Base-by-base conservation (phyloP, 2,113 vertebrate genomes). In the Tetrax tetrax region DNA sequence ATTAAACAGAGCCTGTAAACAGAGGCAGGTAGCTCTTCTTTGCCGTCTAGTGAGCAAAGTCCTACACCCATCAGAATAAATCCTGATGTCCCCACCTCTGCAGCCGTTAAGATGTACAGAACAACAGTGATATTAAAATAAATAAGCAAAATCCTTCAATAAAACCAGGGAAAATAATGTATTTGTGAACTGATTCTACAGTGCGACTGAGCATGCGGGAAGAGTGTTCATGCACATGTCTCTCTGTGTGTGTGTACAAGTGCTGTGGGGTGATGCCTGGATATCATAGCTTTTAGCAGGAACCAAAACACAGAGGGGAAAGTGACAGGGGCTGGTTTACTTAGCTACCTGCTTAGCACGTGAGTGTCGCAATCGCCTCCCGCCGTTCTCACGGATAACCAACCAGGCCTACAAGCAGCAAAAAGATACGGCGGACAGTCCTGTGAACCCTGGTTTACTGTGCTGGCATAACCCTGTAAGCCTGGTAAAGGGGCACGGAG, bases 381-480 rank as follows among this genome's bases (percentile, higher is more conserved):
- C 0, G 0, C 61, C 3, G 2, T 57, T 87, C 80, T 70, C 87
- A 41, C 5, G 66, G 56, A 33, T 10, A 80, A 51, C 41, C 0
- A 0, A 60, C 33, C 87, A 28, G 54, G 50, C 56, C 68, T 22
- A 12, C 59, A 38, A 41, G 61, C 51, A 43, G 33, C 14, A 5
- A 50, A 1, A 72, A 51, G 60, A 79, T 60, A 89, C 0, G 1
- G 31, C 1, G 1, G 21, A 6, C 57, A 51, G 81, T 10, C 31
- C 57, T 3, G 24, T 7, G n/a, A 10, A 37, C 56, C 83, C 70
- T 70, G 71, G 20, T 16, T 78, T 84, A 47, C 43, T 63, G 79
- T 68, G 27, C 2, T 0, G 3, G 17, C 1, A 0, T 45, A 11
- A 7, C 12, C 1, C 0, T 3, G 14, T 10, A 18, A 20, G 31